A percentile compares a stretch with the other conserved stretches of the same genome.
phyloP scores from a whole-genome alignment of 1,140 invertebrate genomes.

The Hormaphis cornu region DNA sequence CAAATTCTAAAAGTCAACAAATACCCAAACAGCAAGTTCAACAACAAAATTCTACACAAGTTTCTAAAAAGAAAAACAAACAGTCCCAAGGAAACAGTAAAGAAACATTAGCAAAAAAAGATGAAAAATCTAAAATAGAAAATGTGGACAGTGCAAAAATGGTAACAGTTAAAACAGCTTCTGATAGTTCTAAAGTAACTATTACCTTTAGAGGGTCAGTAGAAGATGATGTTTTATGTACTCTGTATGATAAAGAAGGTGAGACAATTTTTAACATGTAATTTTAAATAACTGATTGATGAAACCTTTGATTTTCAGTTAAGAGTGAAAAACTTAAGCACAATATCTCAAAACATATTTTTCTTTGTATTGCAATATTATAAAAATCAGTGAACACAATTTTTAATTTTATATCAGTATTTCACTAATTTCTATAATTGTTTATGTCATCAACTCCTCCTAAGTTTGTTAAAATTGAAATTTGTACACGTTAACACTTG shows the following conservation, averaged over 20 bases:
- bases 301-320: no score
- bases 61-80: slow-evolving; percentile 24
- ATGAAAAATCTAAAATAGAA: slow-evolving; percentile 19
- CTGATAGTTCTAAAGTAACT: slow-evolving; percentile 58
- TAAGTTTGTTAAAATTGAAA: no score
- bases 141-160: slow-evolving; percentile 50
- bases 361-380: no score
- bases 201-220: slow-evolving; percentile 65
- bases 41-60: slow-evolving; percentile 12
- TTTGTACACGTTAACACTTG: no score
- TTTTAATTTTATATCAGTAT: no score
- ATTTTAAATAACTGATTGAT: no score
- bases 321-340: no score
- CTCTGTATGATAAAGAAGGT: slow-evolving; percentile 54
- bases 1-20: slow-evolving; percentile 18
- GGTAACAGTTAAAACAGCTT: slow-evolving; percentile 62
- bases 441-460: no score
- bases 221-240: slow-evolving; percentile 62
- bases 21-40: not conserved
- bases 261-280: not conserved
- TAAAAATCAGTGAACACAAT: no score
- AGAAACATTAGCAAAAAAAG: not conserved
- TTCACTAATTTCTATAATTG: no score
- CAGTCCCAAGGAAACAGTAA: slow-evolving; percentile 5
- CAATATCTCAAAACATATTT: no score